phyloP scores from a whole-genome alignment of 1,140 invertebrate genomes.

The Leptestheria dahalacensis region DNA sequence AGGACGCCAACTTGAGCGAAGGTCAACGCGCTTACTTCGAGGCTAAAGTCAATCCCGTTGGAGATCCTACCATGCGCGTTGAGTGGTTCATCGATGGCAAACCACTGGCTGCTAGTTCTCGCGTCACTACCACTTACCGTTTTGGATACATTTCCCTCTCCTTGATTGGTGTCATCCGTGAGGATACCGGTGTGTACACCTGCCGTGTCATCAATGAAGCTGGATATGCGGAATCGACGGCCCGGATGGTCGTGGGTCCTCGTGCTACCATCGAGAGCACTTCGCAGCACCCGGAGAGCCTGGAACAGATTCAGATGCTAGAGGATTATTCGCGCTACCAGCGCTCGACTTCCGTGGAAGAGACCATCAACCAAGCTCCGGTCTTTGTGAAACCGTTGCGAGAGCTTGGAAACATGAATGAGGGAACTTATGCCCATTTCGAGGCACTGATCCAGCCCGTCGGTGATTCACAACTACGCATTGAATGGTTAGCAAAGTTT shows the following conservation, averaged over 20 bases:
- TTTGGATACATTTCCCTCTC: slow-evolving; percentile 91
- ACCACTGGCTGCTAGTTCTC: slow-evolving; percentile 71
- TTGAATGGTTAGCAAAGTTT: too few species aligned
- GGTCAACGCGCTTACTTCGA: slow-evolving; percentile 83
- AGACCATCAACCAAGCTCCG: slow-evolving; percentile 51
- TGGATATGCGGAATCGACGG: slow-evolving; percentile 81
- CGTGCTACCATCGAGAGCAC: slow-evolving; percentile 64
- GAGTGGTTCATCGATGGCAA: slow-evolving; percentile 83
- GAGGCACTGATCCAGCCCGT: slow-evolving; percentile 87
- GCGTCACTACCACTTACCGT: slow-evolving; percentile 75
- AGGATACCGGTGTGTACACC: slow-evolving; percentile 84
- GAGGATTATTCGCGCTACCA: slow-evolving; percentile 83
- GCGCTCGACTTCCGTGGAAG: slow-evolving; percentile 54
- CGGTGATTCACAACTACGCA: slow-evolving; percentile 90
- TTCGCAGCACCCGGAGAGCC: slow-evolving; percentile 84
- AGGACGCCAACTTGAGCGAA: slow-evolving; percentile 62
- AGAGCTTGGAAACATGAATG: slow-evolving; percentile 70
- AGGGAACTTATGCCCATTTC: slow-evolving; percentile 79
- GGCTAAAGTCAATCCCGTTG: slow-evolving; percentile 82
- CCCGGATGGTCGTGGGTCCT: slow-evolving; percentile 52
- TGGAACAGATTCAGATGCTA: slow-evolving; percentile 78
- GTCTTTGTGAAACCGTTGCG: slow-evolving; percentile 77
- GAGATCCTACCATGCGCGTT: slow-evolving; percentile 77
- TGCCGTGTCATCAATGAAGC: slow-evolving; percentile 78
- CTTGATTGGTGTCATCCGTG: slow-evolving; percentile 61